A percentile compares a stretch with the other conserved stretches of the same genome.
Conservation (phyloP, 2,797 vertebrate genomes). For the Phataginus tetradactyla region DNA sequence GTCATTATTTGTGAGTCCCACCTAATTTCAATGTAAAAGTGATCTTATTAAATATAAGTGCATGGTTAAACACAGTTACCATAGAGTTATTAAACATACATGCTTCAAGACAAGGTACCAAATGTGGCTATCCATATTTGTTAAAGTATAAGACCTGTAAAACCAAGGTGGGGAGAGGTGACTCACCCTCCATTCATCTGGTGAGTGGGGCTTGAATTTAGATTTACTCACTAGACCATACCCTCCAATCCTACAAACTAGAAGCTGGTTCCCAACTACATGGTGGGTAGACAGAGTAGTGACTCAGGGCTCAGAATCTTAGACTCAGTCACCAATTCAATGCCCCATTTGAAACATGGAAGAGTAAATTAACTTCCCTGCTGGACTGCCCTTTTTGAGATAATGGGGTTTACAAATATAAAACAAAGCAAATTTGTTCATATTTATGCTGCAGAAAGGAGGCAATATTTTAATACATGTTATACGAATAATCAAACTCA, state of each 20-base stretch:
- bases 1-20: constrained; percentile 36
- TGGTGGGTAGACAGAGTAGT: background rate
- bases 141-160: constrained; percentile 26
- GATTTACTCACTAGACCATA: background rate
- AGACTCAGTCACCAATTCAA: background rate
- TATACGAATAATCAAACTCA: constrained; percentile 20
- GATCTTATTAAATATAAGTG: constrained; percentile 26
- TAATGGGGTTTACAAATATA: constrained; percentile 12
- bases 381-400: background rate
- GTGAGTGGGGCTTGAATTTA: background rate
- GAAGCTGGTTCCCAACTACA: background rate
- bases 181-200: background rate
- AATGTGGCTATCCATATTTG: background rate
- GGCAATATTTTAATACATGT: background rate
- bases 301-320: background rate
- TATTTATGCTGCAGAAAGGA: background rate
- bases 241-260: background rate
- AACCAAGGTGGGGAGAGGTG: background rate
- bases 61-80: background rate
- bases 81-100: background rate
- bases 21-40: constrained; percentile 14
- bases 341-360: background rate
- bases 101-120: constrained; percentile 1
- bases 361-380: constrained; percentile 6
- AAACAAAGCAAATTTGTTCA: constrained; percentile 1